phyloP scores from a whole-genome alignment of 2,888 invertebrate genomes.

The Nineta flava region DNA sequence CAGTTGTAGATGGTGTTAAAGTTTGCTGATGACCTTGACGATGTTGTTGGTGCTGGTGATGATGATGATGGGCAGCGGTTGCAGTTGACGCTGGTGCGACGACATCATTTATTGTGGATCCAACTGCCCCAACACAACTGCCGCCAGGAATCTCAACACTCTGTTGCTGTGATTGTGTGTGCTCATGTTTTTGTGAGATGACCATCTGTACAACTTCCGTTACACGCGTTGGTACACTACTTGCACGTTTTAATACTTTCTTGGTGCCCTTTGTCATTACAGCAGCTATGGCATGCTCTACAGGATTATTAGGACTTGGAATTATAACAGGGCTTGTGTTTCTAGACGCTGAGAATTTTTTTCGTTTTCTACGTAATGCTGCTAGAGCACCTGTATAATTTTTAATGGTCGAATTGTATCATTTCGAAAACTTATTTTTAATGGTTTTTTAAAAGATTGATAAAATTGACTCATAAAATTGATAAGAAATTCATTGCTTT shows the following conservation, averaged over 20 bases:
- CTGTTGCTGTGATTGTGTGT: constrained; percentile 45
- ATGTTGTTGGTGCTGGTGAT: no score
- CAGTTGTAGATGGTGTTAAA: constrained; percentile 38
- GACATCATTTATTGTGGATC: no score
- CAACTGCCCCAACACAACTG: constrained; percentile 10
- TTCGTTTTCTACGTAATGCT: constrained; percentile 61
- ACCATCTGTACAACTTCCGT: constrained; percentile 28
- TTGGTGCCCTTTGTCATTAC: constrained; percentile 17
- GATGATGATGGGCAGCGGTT: constrained; percentile 11
- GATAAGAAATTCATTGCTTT: background rate
- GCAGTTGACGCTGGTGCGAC: constrained; percentile 8
- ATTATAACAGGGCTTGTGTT: constrained; percentile 42
- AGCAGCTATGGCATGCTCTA: constrained; percentile 23
- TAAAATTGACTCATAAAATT: background rate
- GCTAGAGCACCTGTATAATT: constrained; percentile 38
- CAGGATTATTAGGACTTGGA: constrained; percentile 27
- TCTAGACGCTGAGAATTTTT: constrained; percentile 68
- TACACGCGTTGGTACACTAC: constrained; percentile 47
- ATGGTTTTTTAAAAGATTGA: constrained; percentile 16
- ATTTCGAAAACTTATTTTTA: constrained; percentile 22
- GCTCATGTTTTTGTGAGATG: constrained; percentile 35
- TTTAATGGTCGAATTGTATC: no score
- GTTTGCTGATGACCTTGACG: constrained; percentile 16
- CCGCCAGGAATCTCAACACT: constrained; percentile 27
- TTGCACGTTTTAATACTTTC: constrained; percentile 48